These are phyloP conservation scores for Caracal caracal DNA, from an alignment of 2,113 vertebrate genomes.

Conservation along the genomic window DNA sequence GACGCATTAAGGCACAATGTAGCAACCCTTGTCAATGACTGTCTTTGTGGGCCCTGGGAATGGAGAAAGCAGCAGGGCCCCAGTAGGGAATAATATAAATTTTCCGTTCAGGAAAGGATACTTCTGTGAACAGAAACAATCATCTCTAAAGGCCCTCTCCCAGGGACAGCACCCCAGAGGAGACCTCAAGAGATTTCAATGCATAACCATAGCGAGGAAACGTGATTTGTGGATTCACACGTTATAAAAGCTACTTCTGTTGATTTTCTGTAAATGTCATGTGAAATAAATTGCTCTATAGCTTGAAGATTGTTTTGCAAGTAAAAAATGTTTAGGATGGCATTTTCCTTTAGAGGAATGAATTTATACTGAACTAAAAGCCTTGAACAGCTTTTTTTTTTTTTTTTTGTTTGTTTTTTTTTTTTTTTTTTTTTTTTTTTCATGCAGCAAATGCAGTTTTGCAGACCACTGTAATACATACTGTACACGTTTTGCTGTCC, in stretches of 20 bases:
- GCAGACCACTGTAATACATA: not conserved
- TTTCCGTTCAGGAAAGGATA: slow-evolving; percentile 84
- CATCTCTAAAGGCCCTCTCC: slow-evolving; percentile 64
- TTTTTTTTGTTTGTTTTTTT: not conserved
- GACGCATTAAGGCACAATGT: slow-evolving; percentile 82
- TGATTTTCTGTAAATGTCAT: slow-evolving; percentile 63
- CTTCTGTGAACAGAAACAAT: slow-evolving; percentile 73
- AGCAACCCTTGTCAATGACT: slow-evolving; percentile 80
- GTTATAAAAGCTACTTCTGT: slow-evolving; percentile 69
- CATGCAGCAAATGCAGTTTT: slow-evolving; percentile 17
- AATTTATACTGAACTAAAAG: slow-evolving; percentile 73
- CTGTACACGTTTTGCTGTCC: not conserved
- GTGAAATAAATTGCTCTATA: slow-evolving; percentile 61
- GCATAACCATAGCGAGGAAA: slow-evolving; percentile 45
- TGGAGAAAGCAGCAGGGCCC: slow-evolving; percentile 76
- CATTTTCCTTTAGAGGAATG: slow-evolving; percentile 50
- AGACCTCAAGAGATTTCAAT: slow-evolving; percentile 54
- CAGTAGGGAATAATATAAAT: slow-evolving; percentile 80
- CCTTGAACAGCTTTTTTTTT: slow-evolving; percentile 47
- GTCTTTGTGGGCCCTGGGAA: slow-evolving; percentile 79
- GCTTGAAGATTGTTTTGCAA: slow-evolving; percentile 65
- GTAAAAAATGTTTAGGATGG: slow-evolving; percentile 60
- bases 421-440: not conserved
- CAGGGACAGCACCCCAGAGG: slow-evolving; percentile 41
- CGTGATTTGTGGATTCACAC: slow-evolving; percentile 70